These are phyloP conservation scores for Oscheius onirici DNA, from an alignment of 2,888 invertebrate species.

Conservation along the genomic window DNA sequence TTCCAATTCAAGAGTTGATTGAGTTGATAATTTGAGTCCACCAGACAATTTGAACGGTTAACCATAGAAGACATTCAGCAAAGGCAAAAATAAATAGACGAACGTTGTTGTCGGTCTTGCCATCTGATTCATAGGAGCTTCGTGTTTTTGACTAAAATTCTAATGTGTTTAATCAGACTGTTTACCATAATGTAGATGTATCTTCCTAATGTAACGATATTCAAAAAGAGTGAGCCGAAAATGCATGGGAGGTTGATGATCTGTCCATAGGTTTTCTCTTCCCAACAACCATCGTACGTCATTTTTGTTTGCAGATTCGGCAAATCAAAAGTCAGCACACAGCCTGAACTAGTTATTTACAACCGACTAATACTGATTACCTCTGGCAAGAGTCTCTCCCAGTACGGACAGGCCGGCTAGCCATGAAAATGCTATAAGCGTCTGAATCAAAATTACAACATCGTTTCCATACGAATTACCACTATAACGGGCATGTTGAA, in stretches of 20 bases:
- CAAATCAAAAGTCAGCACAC: slow-evolving; percentile 8
- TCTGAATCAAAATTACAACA: not conserved
- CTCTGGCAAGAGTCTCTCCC: not conserved
- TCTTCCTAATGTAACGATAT: not conserved
- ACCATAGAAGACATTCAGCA: slow-evolving; percentile 19
- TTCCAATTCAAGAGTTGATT: slow-evolving; percentile 12
- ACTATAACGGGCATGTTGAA: slow-evolving; percentile 1
- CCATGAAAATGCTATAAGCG: slow-evolving; percentile 11
- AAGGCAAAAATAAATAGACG: slow-evolving; percentile 17
- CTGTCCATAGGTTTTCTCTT: slow-evolving; percentile 15
- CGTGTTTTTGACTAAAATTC: too few relatives aligned
- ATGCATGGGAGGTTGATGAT: slow-evolving; percentile 22
- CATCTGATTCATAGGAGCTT: not conserved
- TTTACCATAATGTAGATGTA: slow-evolving; percentile 8
- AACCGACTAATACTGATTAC: not conserved
- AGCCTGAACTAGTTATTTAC: not conserved
- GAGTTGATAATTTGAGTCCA: slow-evolving; percentile 11
- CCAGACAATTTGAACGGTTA: slow-evolving; percentile 24
- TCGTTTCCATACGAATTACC: too few relatives aligned
- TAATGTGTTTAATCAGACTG: not conserved
- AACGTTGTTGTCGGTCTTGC: slow-evolving; percentile 5
- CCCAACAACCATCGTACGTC: slow-evolving; percentile 12
- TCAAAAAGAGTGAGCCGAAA: slow-evolving; percentile 11
- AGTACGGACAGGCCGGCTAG: not conserved
- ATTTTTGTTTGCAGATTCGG: slow-evolving; percentile 9